phyloP scores from a whole-genome alignment of 2,797 vertebrate species.

The Margarornis squamiger region DNA sequence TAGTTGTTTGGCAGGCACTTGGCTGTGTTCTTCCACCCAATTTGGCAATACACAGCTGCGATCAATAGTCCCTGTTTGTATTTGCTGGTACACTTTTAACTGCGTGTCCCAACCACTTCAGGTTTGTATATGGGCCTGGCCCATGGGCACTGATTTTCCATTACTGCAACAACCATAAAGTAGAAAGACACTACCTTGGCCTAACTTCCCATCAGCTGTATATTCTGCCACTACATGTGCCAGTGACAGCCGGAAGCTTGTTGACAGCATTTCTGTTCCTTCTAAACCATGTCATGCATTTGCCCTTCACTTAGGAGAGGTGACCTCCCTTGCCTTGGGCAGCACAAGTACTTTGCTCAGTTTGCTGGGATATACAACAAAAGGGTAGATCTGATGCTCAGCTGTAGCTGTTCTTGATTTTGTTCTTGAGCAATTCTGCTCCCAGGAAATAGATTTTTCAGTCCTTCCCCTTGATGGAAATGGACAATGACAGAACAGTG shows the following conservation, averaged over 20 bases:
- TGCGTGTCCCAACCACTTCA: neutral
- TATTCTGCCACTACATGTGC: neutral
- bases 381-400: neutral
- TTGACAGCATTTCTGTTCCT: neutral
- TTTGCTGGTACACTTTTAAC: neutral
- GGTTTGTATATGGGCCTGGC: accelerated
- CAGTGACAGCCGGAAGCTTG: neutral
- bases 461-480: neutral
- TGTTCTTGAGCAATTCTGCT: neutral
- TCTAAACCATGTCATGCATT: neutral
- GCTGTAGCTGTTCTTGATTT: neutral
- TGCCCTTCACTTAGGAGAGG: neutral
- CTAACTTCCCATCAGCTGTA: neutral
- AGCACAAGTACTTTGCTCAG: neutral
- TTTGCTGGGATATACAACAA: neutral
- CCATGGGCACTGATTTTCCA: neutral
- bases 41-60: neutral
- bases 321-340: neutral
- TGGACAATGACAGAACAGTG: neutral
- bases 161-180: neutral
- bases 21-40: neutral
- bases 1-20: neutral
- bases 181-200: neutral
- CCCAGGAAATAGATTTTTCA: neutral
- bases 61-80: accelerated